Evolutionary conservation across 2,113 vertebrate genomes (phyloP).

Genomic region (Seriola rivoliana): DNA sequence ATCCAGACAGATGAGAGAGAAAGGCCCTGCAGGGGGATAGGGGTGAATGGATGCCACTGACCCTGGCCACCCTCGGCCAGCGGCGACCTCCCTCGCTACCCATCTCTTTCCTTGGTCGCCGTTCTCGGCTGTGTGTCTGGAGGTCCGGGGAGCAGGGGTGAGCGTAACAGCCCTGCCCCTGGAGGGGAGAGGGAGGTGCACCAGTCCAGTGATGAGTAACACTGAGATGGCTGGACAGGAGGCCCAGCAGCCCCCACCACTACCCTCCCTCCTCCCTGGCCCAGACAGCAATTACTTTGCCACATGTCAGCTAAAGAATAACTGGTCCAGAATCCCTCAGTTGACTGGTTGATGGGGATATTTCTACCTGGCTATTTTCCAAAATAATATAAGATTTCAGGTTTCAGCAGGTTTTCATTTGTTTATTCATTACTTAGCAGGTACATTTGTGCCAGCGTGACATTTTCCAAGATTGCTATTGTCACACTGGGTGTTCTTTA

Average conservation of each 20-base stretch:
- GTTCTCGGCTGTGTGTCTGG: slow-evolving; percentile 51
- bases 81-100: slow-evolving; percentile 37
- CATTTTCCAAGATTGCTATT: slow-evolving; percentile 42
- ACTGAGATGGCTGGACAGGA: slow-evolving; percentile 65
- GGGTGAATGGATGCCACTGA: slow-evolving; percentile 78
- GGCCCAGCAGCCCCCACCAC: slow-evolving; percentile 42
- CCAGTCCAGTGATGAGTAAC: slow-evolving; percentile 63
- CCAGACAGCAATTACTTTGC: slow-evolving; percentile 75
- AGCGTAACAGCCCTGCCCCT: slow-evolving; percentile 16
- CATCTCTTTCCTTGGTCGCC: slow-evolving; percentile 50
- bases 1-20: slow-evolving; percentile 80
- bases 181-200: slow-evolving; percentile 36
- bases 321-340: slow-evolving; percentile 63
- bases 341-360: slow-evolving; percentile 56
- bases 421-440: slow-evolving; percentile 56
- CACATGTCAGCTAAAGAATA: slow-evolving; percentile 71
- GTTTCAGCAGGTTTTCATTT: slow-evolving; percentile 66
- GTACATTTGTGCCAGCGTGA: slow-evolving; percentile 40
- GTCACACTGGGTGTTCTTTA: slow-evolving; percentile 49
- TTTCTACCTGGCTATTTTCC: slow-evolving; percentile 53
- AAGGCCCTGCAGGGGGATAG: slow-evolving; percentile 64
- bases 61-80: slow-evolving; percentile 57
- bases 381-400: slow-evolving; percentile 48
- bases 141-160: slow-evolving; percentile 47
- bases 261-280: slow-evolving; percentile 42